A percentile compares a stretch with the other conserved stretches of the same genome.
Conservation (phyloP, 2,113 vertebrate species). For the Microcebus murinus region DNA sequence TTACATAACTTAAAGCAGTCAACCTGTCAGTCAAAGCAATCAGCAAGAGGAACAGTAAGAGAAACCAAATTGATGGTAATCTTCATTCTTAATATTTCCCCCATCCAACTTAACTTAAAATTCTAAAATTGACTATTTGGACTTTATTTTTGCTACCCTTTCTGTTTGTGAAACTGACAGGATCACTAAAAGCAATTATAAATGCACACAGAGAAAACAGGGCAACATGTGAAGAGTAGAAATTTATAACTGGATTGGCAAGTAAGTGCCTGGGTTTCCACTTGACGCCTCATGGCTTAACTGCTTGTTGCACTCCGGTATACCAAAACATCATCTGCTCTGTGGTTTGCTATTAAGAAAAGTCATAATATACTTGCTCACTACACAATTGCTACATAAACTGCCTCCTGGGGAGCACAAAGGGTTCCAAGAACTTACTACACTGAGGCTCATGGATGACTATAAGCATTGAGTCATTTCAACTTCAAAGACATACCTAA, state of each 20-base stretch:
- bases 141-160: constrained; percentile 20
- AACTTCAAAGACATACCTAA: constrained; percentile 45
- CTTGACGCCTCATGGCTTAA: neutral
- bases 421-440: neutral
- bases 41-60: neutral
- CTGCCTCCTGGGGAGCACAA: neutral
- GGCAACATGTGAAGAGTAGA: neutral
- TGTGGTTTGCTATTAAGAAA: neutral
- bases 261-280: neutral
- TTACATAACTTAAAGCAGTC: neutral
- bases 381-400: neutral
- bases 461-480: constrained; percentile 12
- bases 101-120: constrained; percentile 2
- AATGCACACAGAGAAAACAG: neutral
- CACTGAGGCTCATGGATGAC: neutral
- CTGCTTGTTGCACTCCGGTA: neutral
- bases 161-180: neutral
- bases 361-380: neutral
- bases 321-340: neutral
- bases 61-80: neutral
- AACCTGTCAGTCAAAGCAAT: neutral
- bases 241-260: neutral
- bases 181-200: neutral
- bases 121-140: neutral
- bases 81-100: neutral